These are phyloP conservation scores for Cacatua alba DNA, from an alignment of 2,113 vertebrate species.

Conservation along the genomic window DNA sequence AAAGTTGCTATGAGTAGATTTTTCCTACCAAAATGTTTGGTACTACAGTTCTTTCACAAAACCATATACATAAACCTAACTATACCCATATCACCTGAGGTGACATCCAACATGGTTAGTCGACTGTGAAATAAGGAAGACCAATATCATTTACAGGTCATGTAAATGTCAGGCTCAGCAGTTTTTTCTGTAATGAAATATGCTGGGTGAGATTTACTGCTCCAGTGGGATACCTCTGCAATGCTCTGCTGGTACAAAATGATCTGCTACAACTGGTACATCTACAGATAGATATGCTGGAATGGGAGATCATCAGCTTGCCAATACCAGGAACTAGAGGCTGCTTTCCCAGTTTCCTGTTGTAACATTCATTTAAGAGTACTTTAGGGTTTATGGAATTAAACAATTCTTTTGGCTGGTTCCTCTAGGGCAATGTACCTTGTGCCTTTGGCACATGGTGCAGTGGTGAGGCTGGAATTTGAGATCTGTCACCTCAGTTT, in stretches of 20 bases:
- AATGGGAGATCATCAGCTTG: background rate
- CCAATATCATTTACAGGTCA: conserved; percentile 32
- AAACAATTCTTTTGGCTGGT: background rate
- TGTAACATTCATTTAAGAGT: background rate
- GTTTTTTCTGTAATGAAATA: background rate
- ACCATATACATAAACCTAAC: background rate
- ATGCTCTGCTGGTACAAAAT: background rate
- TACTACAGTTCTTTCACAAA: background rate
- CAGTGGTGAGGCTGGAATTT: background rate
- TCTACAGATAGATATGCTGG: background rate
- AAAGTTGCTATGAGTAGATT: background rate
- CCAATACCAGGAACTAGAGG: background rate
- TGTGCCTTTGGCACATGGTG: background rate
- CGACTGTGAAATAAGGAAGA: conserved; percentile 51
- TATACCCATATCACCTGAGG: background rate
- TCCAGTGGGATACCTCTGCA: background rate
- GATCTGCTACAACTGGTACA: background rate
- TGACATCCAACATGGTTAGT: conserved; percentile 27
- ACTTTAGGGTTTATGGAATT: background rate
- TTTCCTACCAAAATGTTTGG: background rate
- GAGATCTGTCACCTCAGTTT: background rate
- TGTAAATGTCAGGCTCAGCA: conserved; percentile 40
- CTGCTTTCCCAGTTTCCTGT: background rate
- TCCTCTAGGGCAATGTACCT: background rate
- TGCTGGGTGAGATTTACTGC: conserved; percentile 7